phyloP scores from a whole-genome alignment of 2,797 vertebrate species.

The Cossypha caffra region DNA sequence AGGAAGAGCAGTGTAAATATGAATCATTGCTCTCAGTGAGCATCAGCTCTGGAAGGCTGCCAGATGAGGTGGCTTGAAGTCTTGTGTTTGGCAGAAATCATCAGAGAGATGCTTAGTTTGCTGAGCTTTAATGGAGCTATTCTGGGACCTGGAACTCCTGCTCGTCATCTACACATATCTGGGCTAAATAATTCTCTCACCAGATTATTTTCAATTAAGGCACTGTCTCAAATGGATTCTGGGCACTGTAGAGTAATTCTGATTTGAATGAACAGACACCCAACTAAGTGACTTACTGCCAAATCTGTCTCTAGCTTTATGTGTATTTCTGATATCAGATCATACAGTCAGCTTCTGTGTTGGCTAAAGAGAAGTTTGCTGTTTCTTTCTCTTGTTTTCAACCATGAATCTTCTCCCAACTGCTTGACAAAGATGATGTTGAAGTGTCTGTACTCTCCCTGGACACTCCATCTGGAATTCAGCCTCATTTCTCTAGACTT shows the following conservation, averaged over 20 bases:
- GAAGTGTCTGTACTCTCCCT: background rate
- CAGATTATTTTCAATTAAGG: conserved; percentile 12
- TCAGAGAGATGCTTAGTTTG: background rate
- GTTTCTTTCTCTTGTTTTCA: background rate
- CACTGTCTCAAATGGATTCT: background rate
- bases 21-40: background rate
- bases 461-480: background rate
- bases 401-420: background rate
- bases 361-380: background rate
- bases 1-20: background rate
- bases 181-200: background rate
- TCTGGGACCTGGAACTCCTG: background rate
- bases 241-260: background rate
- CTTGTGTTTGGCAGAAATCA: background rate
- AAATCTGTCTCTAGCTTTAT: background rate
- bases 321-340: background rate
- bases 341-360: background rate
- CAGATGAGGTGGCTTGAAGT: background rate
- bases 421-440: background rate
- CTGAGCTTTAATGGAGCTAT: background rate
- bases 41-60: background rate
- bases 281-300: background rate
- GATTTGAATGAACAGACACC: background rate
- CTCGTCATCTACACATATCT: background rate
- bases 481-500: background rate